Base-by-base conservation (phyloP, 2,888 invertebrate genomes). In the Ferdinandea cuprea region DNA sequence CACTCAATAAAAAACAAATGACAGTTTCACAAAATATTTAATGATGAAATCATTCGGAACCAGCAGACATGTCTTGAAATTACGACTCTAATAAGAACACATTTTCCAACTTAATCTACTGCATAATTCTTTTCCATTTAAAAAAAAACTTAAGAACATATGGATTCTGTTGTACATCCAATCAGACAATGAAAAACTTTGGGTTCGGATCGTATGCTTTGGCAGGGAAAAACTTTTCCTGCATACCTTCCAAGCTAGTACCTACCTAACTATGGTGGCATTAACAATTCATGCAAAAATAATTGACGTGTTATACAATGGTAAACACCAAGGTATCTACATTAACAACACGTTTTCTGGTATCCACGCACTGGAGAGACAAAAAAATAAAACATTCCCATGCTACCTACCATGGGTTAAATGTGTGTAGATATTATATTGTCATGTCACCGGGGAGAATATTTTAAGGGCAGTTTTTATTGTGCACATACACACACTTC, bases 221-320 rank as follows among this genome's bases (percentile, higher is more conserved):
- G 25, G 25, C 25, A 40, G 50, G 19, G 4, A 21, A 59, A 66
- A 54, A 66, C 58, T 32, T 52, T 44, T 32, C 11, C 66, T n/a
- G n/a, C n/a, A n/a, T n/a, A n/a, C n/a, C n/a, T n/a, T n/a, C n/a
- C n/a, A n/a, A n/a, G n/a, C 21, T 5, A 1, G 1, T 44, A 17
- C 19, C 19, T 35, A 42, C 58, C 44, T 11, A 42, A 17, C 19
- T 21, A 15, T 25, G 61, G 48, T 32, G 58, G 46, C 44, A 72
- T 83, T 73, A 78, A 71, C 44, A 81, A 83, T 83, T 68, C 72
- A 83, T 78, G 61, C 40, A 58, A 72, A 83, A 83, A 66, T 78
- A 83, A 78, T 78, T 83, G 81, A 59, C 52, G 71, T 54, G 40
- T 56, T 72, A 59, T 59, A 59, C 71, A 65, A 52, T 44, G 68